Conservation (phyloP, 1,140 invertebrate genomes). For the Coptotermes formosanus region DNA sequence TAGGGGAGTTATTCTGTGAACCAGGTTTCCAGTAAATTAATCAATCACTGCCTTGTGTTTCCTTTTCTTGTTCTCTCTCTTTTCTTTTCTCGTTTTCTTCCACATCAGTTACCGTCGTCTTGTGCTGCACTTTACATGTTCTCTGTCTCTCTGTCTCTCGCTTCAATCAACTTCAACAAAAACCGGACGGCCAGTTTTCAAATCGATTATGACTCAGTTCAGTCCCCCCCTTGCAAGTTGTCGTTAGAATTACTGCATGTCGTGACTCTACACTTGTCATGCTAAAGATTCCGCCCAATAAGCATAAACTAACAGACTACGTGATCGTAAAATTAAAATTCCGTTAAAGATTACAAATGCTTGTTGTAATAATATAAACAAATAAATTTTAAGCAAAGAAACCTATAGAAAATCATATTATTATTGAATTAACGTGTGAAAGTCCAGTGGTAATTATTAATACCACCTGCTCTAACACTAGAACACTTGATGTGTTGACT, state of each 20-base stretch:
- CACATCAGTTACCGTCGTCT: slow-evolving; percentile 7
- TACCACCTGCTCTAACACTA: no score
- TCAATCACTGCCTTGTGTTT: background rate
- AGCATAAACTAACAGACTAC: background rate
- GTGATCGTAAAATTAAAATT: background rate
- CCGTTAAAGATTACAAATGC: no score
- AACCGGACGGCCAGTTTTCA: background rate
- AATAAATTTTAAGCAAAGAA: no score
- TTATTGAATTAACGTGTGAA: no score
- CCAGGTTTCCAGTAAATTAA: slow-evolving; percentile 16
- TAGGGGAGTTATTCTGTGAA: background rate
- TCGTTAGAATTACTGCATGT: background rate
- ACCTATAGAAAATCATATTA: no score
- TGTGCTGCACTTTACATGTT: background rate
- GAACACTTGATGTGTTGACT: no score
- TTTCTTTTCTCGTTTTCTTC: background rate
- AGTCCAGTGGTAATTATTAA: no score
- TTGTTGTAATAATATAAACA: no score
- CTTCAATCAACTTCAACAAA: slow-evolving; percentile 17
- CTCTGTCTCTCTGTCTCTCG: background rate
- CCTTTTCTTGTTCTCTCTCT: background rate
- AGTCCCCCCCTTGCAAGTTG: background rate
- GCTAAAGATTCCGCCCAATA: background rate
- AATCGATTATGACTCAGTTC: background rate
- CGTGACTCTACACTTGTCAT: background rate